Base-by-base conservation (phyloP, 1,140 invertebrate species). In the Arion vulgaris region DNA sequence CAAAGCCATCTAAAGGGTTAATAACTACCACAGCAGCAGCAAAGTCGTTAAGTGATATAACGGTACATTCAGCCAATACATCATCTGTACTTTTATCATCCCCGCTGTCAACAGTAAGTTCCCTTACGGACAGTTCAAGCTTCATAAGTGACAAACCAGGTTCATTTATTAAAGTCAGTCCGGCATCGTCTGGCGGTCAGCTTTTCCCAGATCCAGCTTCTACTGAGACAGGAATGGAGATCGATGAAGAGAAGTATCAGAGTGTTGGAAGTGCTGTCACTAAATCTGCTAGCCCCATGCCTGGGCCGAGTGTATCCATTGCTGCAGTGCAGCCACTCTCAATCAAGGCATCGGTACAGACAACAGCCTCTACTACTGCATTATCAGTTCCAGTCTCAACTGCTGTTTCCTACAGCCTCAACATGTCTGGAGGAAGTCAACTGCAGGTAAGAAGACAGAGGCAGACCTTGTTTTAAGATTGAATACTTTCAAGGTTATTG, bases 351-450 rank as follows among this genome's bases (percentile, higher is more conserved):
- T 11, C 49, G 7, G 23, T 9, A 0, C 23, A 28, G 49, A 34
- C 74, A 34, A 7, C 45, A 57, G 2, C 28, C 28, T 53, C 74
- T 11, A 36, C 39, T 4, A 4, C 17, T 51, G 19, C 39, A 1
- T 49, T 26, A 34, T 26, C 49, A 23, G 41, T 57, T 26, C 28
- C 74, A 34, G 41, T 19, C 28, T 19, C 53, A 19, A 1, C 53
- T 2, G 53, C 74, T 28, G 23, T 51, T 9, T 41, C 74, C 36
- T 73, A 49, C 71, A 73, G 71, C 71, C 71, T 39, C 38, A 41
- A 38, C 38, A 2, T 73, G 19, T n/a, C 38, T 2, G 38, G 36
- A 39, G 26, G 39, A 19, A 41, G 36, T 49, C 38, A 39, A 11
- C 15, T 39, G 11, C 71, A 73, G 41, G 71, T 73, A 34, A 41